Percentiles rank a stretch among this genome's conserved stretches.
These are phyloP conservation scores for Echiichthys vipera DNA, from an alignment of 2,797 vertebrate species.

Conservation along the genomic window DNA sequence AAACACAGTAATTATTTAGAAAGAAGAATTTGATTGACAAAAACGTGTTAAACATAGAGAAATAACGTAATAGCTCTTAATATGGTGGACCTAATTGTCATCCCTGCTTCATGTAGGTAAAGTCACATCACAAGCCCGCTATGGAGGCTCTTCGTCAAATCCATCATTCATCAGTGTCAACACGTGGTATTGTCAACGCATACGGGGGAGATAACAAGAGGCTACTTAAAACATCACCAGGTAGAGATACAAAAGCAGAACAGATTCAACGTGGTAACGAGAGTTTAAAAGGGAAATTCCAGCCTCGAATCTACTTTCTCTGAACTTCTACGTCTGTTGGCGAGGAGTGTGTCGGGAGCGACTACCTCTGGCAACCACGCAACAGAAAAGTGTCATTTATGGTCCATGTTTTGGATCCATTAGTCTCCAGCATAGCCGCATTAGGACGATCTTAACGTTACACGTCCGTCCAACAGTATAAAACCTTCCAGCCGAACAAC, in stretches of 20 bases:
- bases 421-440: constrained; percentile 22
- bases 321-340: too few relatives aligned
- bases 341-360: too few relatives aligned
- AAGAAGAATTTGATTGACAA: constrained; percentile 71
- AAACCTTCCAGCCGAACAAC: neutral
- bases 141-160: constrained; percentile 43
- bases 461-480: neutral
- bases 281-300: constrained; percentile 22
- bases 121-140: constrained; percentile 26
- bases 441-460: constrained; percentile 4
- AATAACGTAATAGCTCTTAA: constrained; percentile 61
- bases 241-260: constrained; percentile 5
- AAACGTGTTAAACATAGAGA: constrained; percentile 68
- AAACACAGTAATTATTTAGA: constrained; percentile 42
- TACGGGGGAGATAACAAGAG: neutral
- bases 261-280: neutral
- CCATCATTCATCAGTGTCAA: constrained; percentile 65
- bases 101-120: constrained; percentile 18
- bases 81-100: constrained; percentile 46
- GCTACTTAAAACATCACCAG: constrained; percentile 4
- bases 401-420: neutral
- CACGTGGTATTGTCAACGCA: constrained; percentile 68
- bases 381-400: neutral
- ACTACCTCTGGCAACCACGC: neutral
- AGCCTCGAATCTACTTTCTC: constrained; percentile 35